Evolutionary conservation across 1,140 invertebrate species (phyloP).

Genomic region (Trichonephila clavipes): DNA sequence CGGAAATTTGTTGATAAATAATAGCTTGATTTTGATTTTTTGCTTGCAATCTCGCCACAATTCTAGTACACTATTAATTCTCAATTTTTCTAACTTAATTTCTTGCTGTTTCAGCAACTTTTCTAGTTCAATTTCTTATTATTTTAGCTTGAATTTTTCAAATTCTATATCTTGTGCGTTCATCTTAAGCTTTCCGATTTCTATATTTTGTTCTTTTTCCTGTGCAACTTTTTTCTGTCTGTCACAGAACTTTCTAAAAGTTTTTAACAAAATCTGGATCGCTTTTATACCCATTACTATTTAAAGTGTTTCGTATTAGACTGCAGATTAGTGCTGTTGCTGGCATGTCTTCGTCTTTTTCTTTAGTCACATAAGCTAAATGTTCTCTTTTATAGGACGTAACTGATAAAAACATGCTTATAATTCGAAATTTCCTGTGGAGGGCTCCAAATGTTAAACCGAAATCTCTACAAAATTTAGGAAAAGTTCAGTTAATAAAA

Average conservation of each 20-base stretch:
- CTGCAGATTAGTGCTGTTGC: neutral
- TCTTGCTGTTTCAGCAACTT: neutral
- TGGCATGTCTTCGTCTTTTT: neutral
- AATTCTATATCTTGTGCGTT: too few relatives aligned
- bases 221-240: slow-evolving; percentile 12
- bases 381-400: neutral
- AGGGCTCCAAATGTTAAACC: too few relatives aligned
- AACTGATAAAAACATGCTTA: too few relatives aligned
- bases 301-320: too few relatives aligned
- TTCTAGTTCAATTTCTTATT: neutral
- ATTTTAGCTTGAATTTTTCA: too few relatives aligned
- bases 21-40: neutral
- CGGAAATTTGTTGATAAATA: neutral
- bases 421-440: too few relatives aligned
- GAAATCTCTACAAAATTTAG: too few relatives aligned
- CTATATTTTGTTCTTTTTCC: neutral
- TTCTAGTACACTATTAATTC: neutral
- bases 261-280: slow-evolving; percentile 34
- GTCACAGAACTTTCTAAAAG: neutral
- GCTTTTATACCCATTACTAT: slow-evolving; percentile 15
- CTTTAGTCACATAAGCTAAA: neutral
- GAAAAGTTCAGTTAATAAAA: too few relatives aligned
- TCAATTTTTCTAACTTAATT: neutral
- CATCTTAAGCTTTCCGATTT: too few relatives aligned
- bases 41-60: neutral